Evolutionary conservation across 2,888 invertebrate genomes (phyloP).

Genomic region (Cheilosia scutellata): DNA sequence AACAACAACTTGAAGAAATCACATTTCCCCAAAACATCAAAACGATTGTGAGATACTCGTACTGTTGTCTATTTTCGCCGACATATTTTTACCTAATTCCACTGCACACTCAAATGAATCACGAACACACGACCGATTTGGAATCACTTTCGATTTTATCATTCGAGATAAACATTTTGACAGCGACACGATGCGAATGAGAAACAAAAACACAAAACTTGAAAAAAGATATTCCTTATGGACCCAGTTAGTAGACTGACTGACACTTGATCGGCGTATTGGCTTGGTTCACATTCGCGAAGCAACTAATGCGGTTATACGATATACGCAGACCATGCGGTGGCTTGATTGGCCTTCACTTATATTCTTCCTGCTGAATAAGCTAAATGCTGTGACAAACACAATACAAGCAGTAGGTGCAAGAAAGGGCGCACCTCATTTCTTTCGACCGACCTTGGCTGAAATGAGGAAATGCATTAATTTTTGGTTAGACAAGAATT

Average conservation of each 20-base stretch:
- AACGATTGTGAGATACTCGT: slow-evolving; percentile 40
- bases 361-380: slow-evolving; percentile 40
- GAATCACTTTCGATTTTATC: slow-evolving; percentile 64
- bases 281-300: slow-evolving; percentile 22
- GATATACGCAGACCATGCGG: background rate
- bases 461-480: too few species aligned
- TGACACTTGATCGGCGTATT: slow-evolving; percentile 20
- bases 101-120: slow-evolving; percentile 30
- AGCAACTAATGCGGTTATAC: slow-evolving; percentile 14
- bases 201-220: background rate
- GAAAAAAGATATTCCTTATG: background rate
- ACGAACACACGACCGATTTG: slow-evolving; percentile 9
- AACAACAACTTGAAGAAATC: slow-evolving; percentile 4
- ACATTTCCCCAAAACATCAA: background rate
- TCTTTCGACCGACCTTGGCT: too few species aligned
- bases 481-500: too few species aligned
- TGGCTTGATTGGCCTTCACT: background rate
- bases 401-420: background rate
- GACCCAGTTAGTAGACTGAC: background rate
- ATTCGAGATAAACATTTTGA: slow-evolving; percentile 10
- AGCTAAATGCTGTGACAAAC: background rate
- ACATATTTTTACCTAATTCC: too few species aligned
- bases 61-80: slow-evolving; percentile 23
- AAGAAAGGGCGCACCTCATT: too few species aligned
- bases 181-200: background rate